Base-by-base conservation (phyloP, 1,140 invertebrate species). In the Drosophila paulistorum region DNA sequence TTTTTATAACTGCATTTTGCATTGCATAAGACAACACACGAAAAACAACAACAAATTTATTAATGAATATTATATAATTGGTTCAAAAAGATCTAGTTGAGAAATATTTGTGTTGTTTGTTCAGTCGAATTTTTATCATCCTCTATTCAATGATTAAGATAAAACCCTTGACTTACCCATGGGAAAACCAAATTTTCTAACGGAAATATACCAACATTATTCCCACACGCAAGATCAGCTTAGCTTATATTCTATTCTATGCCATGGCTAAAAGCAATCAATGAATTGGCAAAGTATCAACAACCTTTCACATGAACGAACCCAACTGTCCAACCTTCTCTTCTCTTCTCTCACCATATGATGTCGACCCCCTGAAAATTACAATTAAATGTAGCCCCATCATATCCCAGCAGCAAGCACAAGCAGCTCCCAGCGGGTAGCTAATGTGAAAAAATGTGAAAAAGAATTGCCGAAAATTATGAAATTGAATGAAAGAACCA, bases 361-460 rank as follows among this genome's bases (percentile, higher is more conserved):
- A 68, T 23, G 57, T 45, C 71, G 54, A 86, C 67, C 82, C 78
- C 82, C 82, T 63, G 81, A 84, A 85, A 72, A 84, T 77, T 78
- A 86, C 82, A 86, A 84, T 84, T 86, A 84, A 86, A 77, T 78
- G 64, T 61, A 68, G 75, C 67, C 71, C 58, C 35, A 79, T 35
- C 55, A 7, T 30, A 30, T 30, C 30, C 30, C 35, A 37, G 2
- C 35, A 37, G 9, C 37, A 39, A 11, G 1, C 11, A 10, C 17
- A 51, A 51, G 17, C 45, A 69, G 42, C 42, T 63, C 81, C 3
- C 81, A 86, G 82, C 81, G 65, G 81, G 81, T 63, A 68, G 74
- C 82, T 75, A 75, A 66, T 65, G 33, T 71, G 42, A 69, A 76
- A 68, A 37, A 48, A 30, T 30, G 30, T 30, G 6, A 1, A 62